Conservation (phyloP, 2,888 invertebrate genomes). For the Tetramorium bicarinatum region DNA sequence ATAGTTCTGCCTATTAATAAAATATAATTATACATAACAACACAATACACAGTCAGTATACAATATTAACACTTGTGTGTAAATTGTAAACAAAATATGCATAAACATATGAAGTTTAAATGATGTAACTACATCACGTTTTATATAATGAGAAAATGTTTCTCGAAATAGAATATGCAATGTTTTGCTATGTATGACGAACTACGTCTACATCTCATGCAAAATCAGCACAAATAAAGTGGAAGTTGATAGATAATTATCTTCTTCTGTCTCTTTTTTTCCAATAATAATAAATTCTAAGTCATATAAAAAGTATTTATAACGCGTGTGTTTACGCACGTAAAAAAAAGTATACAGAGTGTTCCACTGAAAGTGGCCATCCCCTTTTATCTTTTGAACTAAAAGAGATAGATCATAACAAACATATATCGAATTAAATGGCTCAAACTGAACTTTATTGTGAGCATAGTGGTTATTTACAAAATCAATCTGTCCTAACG, state of each 20-base stretch:
- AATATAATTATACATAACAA: background rate
- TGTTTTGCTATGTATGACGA: background rate
- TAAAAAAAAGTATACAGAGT: too few relatives aligned
- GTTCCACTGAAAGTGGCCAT: too few relatives aligned
- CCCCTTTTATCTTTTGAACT: too few relatives aligned
- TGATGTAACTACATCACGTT: conserved; percentile 26
- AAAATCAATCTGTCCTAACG: too few relatives aligned
- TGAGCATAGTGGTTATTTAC: too few relatives aligned
- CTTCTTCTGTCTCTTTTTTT: background rate
- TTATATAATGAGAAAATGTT: conserved; percentile 4
- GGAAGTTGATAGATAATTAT: background rate
- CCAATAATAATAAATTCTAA: background rate
- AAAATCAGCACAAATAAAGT: background rate
- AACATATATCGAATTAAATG: too few relatives aligned
- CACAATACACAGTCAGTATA: background rate
- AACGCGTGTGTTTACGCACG: background rate
- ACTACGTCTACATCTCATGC: background rate
- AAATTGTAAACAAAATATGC: background rate
- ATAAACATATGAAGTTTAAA: background rate
- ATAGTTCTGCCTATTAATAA: too few relatives aligned
- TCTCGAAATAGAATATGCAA: conserved; percentile 32
- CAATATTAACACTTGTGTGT: background rate
- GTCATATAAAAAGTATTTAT: background rate
- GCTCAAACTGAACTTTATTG: too few relatives aligned
- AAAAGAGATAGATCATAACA: too few relatives aligned